Base-by-base conservation (phyloP, 2,113 vertebrate genomes). In the Hippolais icterina region DNA sequence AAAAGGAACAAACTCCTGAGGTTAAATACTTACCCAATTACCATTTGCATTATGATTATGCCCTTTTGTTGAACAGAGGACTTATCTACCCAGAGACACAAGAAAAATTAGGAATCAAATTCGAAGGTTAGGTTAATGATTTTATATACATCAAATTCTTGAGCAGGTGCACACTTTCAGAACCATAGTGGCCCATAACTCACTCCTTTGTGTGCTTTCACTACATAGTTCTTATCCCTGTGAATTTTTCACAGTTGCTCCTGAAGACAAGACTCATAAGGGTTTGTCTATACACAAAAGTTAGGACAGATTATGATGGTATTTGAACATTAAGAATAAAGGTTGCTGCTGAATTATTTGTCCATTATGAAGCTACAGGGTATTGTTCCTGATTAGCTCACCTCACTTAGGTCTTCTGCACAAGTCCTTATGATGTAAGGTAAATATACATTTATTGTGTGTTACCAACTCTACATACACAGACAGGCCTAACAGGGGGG, bases 401-500 rank as follows among this genome's bases (percentile, higher is more conserved):
- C 47, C 31, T 66, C 77, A 46, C 29, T 29, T 23, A 52, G 13
- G 25, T n/a, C 19, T 72, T 64, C 79, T 80, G 41, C 66, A 79
- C 29, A 76, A 41, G 17, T 49, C 42, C 28, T 29, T 29, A 64
- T 17, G 27, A 52, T 28, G 44, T 8, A 50, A 89, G 11, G 9
- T 56, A 7, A 83, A 37, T 41, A 77, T 1, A 2, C 12, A 17
- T 16, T 46, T 49, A 60, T 0, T n/a, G 18, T 25, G 20, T 24
- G 18, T 59, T 71, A 68, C 49, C 39, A 61, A 16, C 49, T 78
- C 64, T 15, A 21, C 13, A 6, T 35, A 52, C 24, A 72, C 17
- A 1, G 75, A 85, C 24, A 61, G 31, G 29, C 49, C 52, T 64
- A 68, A 56, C 0, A 0, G 7, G 25, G 19, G 4, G 14, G 7